A percentile compares a stretch with the other conserved stretches of the same genome.
Conservation (phyloP, 1,140 invertebrate genomes). For the Vanessa atalanta region DNA sequence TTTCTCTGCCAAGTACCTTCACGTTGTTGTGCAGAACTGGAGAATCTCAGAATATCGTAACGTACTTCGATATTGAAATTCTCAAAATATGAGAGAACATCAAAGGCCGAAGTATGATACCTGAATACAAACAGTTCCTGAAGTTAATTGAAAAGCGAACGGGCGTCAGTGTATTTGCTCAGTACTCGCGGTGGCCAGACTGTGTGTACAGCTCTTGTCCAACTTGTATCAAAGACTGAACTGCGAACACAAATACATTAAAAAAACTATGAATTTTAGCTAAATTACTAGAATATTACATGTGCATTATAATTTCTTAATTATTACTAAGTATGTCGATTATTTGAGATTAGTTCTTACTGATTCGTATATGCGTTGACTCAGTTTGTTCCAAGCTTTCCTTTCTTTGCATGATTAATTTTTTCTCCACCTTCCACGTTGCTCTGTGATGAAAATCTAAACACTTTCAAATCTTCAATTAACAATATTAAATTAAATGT, state of each 20-base stretch:
- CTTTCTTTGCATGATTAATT: no score
- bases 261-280: slow-evolving; percentile 26
- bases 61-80: slow-evolving; percentile 24
- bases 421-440: no score
- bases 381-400: no score
- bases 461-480: no score
- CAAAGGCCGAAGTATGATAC: slow-evolving; percentile 66
- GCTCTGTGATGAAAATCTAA: no score
- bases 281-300: background rate
- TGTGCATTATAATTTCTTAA: background rate
- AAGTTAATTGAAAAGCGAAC: slow-evolving; percentile 70
- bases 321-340: no score
- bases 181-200: slow-evolving; percentile 59
- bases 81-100: slow-evolving; percentile 57
- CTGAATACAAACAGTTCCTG: slow-evolving; percentile 61
- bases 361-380: no score
- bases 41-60: slow-evolving; percentile 18
- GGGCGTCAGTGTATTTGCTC: slow-evolving; percentile 61
- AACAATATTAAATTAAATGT: no score
- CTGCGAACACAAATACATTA: slow-evolving; percentile 19
- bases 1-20: background rate
- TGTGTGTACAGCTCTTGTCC: slow-evolving; percentile 63
- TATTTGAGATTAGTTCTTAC: no score
- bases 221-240: slow-evolving; percentile 63
- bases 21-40: background rate